Evolutionary conservation across 2,888 invertebrate species (phyloP).

Genomic region (Drosophila vallismaia): DNA sequence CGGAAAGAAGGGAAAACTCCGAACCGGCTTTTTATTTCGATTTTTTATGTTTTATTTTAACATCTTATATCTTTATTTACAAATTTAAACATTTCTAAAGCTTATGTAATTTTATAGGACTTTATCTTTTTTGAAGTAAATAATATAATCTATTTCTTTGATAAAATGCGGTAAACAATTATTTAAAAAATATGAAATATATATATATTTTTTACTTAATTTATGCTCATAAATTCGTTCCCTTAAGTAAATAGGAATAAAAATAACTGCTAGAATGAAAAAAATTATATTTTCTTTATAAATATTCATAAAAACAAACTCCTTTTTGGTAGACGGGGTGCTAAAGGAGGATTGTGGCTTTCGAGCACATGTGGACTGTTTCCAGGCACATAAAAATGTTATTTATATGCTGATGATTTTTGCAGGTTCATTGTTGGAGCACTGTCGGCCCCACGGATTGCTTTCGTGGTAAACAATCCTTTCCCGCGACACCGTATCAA

Average conservation of each 20-base stretch:
- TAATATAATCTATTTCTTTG: too few relatives aligned
- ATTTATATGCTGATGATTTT: constrained; percentile 45
- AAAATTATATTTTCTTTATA: constrained; percentile 4
- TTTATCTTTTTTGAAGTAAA: too few relatives aligned
- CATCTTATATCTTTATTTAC: neutral
- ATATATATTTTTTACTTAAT: too few relatives aligned
- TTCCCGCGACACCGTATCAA: constrained; percentile 20
- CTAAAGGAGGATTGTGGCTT: constrained; percentile 3
- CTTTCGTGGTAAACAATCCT: constrained; percentile 30
- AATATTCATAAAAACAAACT: constrained; percentile 27
- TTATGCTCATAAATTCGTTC: too few relatives aligned
- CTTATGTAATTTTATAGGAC: neutral
- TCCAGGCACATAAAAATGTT: constrained; percentile 26
- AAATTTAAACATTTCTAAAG: neutral
- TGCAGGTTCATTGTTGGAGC: constrained; percentile 8
- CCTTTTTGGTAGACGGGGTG: neutral
- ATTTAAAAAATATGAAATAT: too few relatives aligned
- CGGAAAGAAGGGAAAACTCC: neutral
- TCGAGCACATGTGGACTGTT: constrained; percentile 19
- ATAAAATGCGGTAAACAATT: too few relatives aligned
- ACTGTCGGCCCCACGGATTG: neutral
- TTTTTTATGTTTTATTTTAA: too few relatives aligned
- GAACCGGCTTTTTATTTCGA: neutral
- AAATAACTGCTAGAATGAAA: too few relatives aligned
- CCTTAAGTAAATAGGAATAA: too few relatives aligned